These are phyloP conservation scores for Lepidonotus clava DNA, from an alignment of 2,888 invertebrate genomes.

Conservation along the genomic window DNA sequence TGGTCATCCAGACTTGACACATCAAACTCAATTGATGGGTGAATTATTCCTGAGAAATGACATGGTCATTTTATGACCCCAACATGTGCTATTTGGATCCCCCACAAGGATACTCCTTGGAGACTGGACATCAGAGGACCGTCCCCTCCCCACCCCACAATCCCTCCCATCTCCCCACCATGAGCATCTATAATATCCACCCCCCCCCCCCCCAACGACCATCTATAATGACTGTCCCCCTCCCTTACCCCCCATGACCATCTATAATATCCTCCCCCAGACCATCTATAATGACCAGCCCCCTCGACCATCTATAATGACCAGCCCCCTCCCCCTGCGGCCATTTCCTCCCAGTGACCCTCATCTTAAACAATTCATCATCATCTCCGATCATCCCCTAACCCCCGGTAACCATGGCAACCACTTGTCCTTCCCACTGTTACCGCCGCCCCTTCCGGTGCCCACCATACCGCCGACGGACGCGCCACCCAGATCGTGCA, in stretches of 20 bases:
- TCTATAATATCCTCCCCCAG: too few relatives aligned
- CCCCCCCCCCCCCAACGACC: background rate
- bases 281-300: too few relatives aligned
- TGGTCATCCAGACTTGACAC: too few relatives aligned
- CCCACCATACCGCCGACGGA: background rate
- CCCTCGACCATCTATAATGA: background rate
- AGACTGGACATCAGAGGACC: too few relatives aligned
- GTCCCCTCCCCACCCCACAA: background rate
- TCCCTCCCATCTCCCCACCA: too few relatives aligned
- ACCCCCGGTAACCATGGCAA: constrained; percentile 6
- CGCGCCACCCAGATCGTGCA: background rate
- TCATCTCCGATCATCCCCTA: background rate
- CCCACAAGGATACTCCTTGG: too few relatives aligned
- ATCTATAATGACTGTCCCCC: background rate
- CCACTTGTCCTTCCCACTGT: background rate
- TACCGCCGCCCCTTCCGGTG: background rate
- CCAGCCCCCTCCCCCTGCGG: background rate
- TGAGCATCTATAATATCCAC: too few relatives aligned
- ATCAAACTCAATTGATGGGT: too few relatives aligned
- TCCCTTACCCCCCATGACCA: background rate
- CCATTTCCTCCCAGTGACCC: background rate
- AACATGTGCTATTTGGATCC: too few relatives aligned
- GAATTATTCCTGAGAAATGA: too few relatives aligned
- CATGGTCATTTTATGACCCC: too few relatives aligned
- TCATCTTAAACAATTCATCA: constrained; percentile 49